Evolutionary conservation across 2,888 invertebrate genomes (phyloP).

Genomic region (Cataglyphis rosenhaueri): DNA sequence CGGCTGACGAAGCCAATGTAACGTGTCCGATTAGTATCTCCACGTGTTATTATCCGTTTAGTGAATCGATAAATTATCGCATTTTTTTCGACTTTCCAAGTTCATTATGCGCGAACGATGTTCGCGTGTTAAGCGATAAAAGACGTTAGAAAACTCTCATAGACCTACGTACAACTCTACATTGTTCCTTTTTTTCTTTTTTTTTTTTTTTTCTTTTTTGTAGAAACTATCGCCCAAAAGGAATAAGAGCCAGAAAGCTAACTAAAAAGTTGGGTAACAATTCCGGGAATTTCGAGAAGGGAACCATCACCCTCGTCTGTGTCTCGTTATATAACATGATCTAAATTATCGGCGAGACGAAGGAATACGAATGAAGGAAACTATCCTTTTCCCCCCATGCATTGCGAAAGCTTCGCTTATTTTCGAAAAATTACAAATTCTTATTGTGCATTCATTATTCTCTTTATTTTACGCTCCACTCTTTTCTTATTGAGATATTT

Average conservation of each 20-base stretch:
- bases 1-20: constrained; percentile 25
- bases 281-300: constrained; percentile 15
- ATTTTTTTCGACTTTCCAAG: constrained; percentile 1
- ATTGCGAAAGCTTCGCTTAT: neutral
- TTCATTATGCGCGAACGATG: neutral
- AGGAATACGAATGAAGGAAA: constrained; percentile 8
- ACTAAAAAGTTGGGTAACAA: constrained; percentile 6
- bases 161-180: neutral
- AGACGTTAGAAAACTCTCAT: neutral
- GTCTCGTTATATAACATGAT: constrained; percentile 12
- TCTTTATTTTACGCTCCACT: neutral
- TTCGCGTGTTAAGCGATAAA: constrained; percentile 7
- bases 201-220: neutral
- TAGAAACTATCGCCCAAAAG: neutral
- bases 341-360: constrained; percentile 6
- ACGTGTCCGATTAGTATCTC: constrained; percentile 34
- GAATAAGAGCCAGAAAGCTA: constrained; percentile 20
- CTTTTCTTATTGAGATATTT: neutral
- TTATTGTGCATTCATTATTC: neutral
- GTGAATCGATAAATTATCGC: constrained; percentile 36
- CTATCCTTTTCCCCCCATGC: neutral
- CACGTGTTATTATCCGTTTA: constrained; percentile 46
- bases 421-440: neutral
- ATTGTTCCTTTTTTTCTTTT: neutral
- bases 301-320: neutral